Conservation (phyloP, 2,797 vertebrate genomes). For the Oreochromis mossambicus region DNA sequence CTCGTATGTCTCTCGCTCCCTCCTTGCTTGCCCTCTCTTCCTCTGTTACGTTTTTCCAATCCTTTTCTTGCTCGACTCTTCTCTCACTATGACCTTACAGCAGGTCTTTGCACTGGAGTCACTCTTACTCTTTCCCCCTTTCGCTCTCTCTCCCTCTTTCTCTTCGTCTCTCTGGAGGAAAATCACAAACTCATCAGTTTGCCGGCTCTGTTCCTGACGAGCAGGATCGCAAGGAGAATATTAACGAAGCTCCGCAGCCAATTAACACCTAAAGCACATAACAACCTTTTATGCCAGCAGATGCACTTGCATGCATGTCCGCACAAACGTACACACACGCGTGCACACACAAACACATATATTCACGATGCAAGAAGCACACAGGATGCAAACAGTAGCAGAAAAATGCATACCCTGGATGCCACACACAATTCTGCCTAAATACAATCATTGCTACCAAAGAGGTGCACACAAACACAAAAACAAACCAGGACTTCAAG, state of each 20-base stretch:
- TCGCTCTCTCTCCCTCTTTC: slow-evolving; percentile 4
- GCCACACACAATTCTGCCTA: neutral
- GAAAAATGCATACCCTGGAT: neutral
- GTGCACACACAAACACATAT: neutral
- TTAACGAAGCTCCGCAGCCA: slow-evolving; percentile 79
- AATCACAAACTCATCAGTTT: slow-evolving; percentile 84
- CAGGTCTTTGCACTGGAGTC: slow-evolving; percentile 54
- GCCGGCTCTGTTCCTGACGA: slow-evolving; percentile 75
- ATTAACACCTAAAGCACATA: slow-evolving; percentile 83
- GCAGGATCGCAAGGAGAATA: slow-evolving; percentile 77
- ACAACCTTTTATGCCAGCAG: slow-evolving; percentile 72
- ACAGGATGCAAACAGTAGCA: neutral
- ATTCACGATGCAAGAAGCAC: neutral
- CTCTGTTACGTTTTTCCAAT: slow-evolving; percentile 13
- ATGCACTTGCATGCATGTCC: slow-evolving; percentile 12
- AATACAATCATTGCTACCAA: neutral
- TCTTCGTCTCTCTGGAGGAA: slow-evolving; percentile 61
- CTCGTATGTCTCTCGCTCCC: slow-evolving; percentile 5
- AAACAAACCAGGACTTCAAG: neutral
- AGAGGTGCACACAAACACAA: slow-evolving; percentile 1
- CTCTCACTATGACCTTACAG: slow-evolving; percentile 65
- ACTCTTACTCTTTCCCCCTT: slow-evolving; percentile 39
- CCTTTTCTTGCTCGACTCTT: slow-evolving; percentile 28
- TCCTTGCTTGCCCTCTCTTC: slow-evolving; percentile 7
- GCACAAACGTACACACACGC: neutral